Evolutionary conservation across 2,797 vertebrate genomes (phyloP), one percentile per base, ranked within the genome.

Genomic region (Sebastes taczanowskii): DNA sequence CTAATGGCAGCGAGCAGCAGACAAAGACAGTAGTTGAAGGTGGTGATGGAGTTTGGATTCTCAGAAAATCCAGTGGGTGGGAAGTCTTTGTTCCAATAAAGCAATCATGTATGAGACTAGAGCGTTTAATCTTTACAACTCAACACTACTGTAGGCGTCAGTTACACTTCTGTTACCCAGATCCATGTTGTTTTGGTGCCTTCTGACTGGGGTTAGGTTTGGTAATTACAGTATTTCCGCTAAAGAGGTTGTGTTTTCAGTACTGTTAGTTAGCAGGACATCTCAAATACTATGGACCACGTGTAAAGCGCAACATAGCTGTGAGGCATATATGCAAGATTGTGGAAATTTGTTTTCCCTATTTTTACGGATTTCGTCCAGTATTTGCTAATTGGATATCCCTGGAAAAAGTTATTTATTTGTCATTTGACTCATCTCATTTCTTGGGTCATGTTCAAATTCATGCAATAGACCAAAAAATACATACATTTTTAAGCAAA

Each of bases 61-160:
- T 22, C 32, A 52, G n/a, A 56, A 64, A 29, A 38, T 58, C 32
- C 34, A 25, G 58, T 69, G 59, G 64, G 70, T 42, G 23, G 66
- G n/a, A 5, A 64, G 64, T 65, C 59, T 74, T 68, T 73, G 30
- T 60, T 70, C 30, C 32, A 74, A 32, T 53, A 74, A 52, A 74
- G 18, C 32, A 29, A 69, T 68, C 25, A 46, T 69, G 27, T 58
- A 58, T 16, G 3, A 60, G 65, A 46, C 56, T 30, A 5, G 6
- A 69, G 29, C 10, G 9, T 30, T 83, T 42, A 64, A 52, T 73
- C 32, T 53, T 64, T 18, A 58, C 27, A 73, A 11, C n/a, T 59
- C n/a, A 53, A 29, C 11, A 11, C 29, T 11, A 52, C 64, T 68
- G 22, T 30, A 22, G 64, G 18, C 8, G 23, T 60, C 20, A 64